These are phyloP conservation scores for Ctenodactylus gundi DNA, from an alignment of 2,113 vertebrate species.

Conservation along the genomic window DNA sequence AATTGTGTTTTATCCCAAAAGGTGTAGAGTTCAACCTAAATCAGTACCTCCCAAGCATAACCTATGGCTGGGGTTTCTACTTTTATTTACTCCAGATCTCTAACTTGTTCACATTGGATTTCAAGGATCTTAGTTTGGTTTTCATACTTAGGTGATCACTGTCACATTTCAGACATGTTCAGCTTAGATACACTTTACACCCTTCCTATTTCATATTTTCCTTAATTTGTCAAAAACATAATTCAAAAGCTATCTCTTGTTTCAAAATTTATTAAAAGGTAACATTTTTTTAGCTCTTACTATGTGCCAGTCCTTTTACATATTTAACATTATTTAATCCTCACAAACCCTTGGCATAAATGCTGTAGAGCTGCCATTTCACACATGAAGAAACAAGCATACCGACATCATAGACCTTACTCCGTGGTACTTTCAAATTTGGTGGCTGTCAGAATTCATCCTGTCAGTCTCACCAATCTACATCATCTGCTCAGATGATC, in stretches of 20 bases:
- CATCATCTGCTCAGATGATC: slow-evolving; percentile 6
- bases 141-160: neutral
- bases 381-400: neutral
- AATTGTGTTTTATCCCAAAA: neutral
- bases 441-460: neutral
- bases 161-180: slow-evolving; percentile 16
- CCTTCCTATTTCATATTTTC: neutral
- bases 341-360: neutral
- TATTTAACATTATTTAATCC: slow-evolving; percentile 8
- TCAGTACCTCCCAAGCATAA: slow-evolving; percentile 5
- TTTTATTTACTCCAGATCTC: neutral
- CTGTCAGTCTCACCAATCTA: neutral
- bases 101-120: slow-evolving; percentile 17
- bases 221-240: neutral
- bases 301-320: neutral
- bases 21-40: slow-evolving; percentile 4
- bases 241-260: neutral
- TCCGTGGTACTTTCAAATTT: slow-evolving; percentile 14
- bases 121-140: slow-evolving; percentile 34
- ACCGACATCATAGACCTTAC: neutral
- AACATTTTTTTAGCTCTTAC: neutral
- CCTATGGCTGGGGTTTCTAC: neutral
- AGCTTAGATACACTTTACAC: neutral
- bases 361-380: neutral
- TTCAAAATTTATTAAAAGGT: slow-evolving; percentile 18